Evolutionary conservation across 2,113 vertebrate genomes (phyloP), one percentile per base, ranked within the genome.

Genomic region (Pseudopodoces humilis): DNA sequence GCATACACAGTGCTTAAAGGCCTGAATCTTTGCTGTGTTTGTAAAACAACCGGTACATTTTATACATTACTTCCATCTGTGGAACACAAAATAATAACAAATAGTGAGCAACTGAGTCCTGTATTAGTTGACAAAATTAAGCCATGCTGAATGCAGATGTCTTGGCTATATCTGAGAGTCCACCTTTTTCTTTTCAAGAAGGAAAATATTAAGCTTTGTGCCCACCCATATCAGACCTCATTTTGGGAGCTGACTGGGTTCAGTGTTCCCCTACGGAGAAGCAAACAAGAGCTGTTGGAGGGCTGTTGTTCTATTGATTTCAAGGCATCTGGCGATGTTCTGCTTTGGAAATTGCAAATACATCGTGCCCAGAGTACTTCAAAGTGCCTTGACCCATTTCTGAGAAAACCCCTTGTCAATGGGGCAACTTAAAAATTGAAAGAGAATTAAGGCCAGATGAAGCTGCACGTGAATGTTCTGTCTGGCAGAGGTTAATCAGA

Each of bases 31-130:
- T 91, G 63, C 84, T 80, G 46, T 83, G 58, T 90, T 95, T 93
- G 68, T 84, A 93, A 93, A 88, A 90, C 59, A 65, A 86, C 33
- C 20, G 47, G 39, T 67, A 20, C 2, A 0, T 82, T 94, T 92
- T 47, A 90, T 80, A 83, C 67, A 74, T 89, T 85, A 41, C 50
- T 91, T 93, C 91, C 91, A 95, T 95, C 81, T 95, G 87, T 82
- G 31, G 62, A 94, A 72, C 50, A 86, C 63, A 87, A 88, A 90
- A 65, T 88, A 69, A 58, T 69, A 88, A 94, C 78, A 83, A 79
- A 80, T 24, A 85, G 43, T 10, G 46, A 94, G 46, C 62, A 83
- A 80, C 27, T 55, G 59, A 80, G 75, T 59, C 75, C 74, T 77
- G n/a, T 83, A 47, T 65, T 76, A 72, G 37, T 35, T 70, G 70